Conservation (phyloP, 2,888 invertebrate genomes). For the Euphydryas editha region DNA sequence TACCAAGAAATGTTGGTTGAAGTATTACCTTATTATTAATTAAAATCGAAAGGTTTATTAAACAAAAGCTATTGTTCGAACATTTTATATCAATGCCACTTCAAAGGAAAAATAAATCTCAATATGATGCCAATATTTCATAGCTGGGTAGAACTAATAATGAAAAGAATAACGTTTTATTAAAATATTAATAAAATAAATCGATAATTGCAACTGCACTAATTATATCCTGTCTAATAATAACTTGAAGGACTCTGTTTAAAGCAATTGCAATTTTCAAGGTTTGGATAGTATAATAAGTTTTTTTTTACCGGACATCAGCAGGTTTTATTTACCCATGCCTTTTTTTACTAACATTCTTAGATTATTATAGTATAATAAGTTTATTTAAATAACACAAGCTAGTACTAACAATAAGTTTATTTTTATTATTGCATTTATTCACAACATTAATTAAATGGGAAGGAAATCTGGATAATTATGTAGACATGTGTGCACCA, state of each 20-base stretch:
- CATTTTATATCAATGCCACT: constrained; percentile 11
- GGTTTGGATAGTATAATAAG: background rate
- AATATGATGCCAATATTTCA: constrained; percentile 15
- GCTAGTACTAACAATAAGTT: no score
- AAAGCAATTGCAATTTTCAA: background rate
- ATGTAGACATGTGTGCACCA: no score
- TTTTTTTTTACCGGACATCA: no score
- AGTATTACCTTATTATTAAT: constrained; percentile 21
- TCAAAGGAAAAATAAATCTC: constrained; percentile 1
- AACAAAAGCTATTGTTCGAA: constrained; percentile 32
- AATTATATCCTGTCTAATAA: background rate
- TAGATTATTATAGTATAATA: no score
- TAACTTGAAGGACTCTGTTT: background rate
- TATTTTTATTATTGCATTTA: no score
- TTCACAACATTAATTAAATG: no score
- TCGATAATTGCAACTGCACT: background rate
- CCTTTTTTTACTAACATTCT: no score
- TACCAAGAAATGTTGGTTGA: constrained; percentile 12
- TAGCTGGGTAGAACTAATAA: background rate
- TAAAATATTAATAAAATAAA: background rate
- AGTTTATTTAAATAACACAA: no score
- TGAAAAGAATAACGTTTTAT: background rate
- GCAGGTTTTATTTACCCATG: no score
- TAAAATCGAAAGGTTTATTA: constrained; percentile 26
- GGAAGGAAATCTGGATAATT: no score